These are phyloP conservation scores for Malurus cyaneus DNA, from an alignment of 2,113 vertebrate genomes.

Conservation along the genomic window DNA sequence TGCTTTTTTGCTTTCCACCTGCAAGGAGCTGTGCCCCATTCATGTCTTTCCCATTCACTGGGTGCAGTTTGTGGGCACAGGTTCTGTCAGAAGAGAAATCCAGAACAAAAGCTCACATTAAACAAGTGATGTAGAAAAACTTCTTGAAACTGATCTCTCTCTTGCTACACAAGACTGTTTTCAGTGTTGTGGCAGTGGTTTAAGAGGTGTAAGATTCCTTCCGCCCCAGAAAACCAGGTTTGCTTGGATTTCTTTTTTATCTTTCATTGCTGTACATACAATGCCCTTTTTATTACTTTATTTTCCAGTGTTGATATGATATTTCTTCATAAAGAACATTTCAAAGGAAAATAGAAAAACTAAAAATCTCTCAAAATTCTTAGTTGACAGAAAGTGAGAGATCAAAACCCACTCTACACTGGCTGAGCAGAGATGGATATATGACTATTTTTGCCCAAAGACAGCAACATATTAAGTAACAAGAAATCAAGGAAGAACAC, in stretches of 20 bases:
- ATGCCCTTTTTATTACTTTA: background rate
- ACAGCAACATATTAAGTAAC: background rate
- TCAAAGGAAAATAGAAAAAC: background rate
- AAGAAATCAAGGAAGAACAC: background rate
- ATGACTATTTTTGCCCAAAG: background rate
- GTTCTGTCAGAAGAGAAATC: background rate
- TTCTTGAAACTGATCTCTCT: background rate
- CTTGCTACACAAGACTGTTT: fast-evolving
- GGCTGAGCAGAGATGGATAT: background rate
- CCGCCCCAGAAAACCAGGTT: fast-evolving
- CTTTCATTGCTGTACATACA: background rate
- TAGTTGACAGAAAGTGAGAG: background rate
- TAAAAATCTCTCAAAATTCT: background rate
- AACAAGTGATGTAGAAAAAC: background rate
- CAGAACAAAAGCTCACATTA: background rate
- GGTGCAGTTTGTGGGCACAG: fast-evolving
- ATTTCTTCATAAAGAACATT: background rate
- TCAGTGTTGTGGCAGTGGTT: fast-evolving
- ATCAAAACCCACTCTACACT: background rate
- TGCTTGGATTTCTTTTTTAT: background rate
- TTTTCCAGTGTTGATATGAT: background rate
- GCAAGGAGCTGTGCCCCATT: background rate
- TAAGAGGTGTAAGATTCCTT: background rate
- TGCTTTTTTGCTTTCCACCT: background rate
- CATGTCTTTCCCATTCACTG: background rate